These are phyloP conservation scores for Tapera naevia DNA, from an alignment of 2,797 vertebrate genomes.

Conservation along the genomic window DNA sequence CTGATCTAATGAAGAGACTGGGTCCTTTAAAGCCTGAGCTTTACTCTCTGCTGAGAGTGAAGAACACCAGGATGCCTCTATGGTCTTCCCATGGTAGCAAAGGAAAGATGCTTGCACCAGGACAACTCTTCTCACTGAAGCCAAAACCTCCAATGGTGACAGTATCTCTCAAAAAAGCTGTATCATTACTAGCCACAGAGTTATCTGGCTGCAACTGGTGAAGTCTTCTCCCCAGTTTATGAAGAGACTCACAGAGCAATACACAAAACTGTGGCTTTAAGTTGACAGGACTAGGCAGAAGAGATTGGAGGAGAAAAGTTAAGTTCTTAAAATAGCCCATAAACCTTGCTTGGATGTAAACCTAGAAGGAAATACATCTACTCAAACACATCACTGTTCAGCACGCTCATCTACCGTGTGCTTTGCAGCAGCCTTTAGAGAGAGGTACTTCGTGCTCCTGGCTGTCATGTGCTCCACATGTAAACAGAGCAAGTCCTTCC, in stretches of 20 bases:
- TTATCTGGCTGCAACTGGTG: background rate
- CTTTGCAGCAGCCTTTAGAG: background rate
- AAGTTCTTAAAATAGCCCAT: background rate
- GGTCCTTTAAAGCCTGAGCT: background rate
- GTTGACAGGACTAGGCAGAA: background rate
- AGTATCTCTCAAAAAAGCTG: background rate
- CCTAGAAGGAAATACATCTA: background rate
- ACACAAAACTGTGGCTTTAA: background rate
- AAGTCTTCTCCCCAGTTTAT: background rate
- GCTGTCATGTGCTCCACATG: background rate
- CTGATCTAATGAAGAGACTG: background rate
- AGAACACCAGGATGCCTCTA: background rate
- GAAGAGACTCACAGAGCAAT: background rate
- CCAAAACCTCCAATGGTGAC: background rate
- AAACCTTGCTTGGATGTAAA: background rate
- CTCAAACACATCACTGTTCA: background rate
- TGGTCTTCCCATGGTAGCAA: background rate
- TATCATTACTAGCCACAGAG: background rate
- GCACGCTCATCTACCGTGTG: background rate
- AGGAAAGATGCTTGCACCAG: background rate
- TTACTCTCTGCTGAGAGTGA: background rate
- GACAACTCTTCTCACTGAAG: background rate
- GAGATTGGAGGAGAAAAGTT: background rate
- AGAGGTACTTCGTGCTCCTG: background rate
- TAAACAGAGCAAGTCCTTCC: constrained; percentile 3